Conservation (phyloP, 2,113 vertebrate species). For the Baryphthengus martii region DNA sequence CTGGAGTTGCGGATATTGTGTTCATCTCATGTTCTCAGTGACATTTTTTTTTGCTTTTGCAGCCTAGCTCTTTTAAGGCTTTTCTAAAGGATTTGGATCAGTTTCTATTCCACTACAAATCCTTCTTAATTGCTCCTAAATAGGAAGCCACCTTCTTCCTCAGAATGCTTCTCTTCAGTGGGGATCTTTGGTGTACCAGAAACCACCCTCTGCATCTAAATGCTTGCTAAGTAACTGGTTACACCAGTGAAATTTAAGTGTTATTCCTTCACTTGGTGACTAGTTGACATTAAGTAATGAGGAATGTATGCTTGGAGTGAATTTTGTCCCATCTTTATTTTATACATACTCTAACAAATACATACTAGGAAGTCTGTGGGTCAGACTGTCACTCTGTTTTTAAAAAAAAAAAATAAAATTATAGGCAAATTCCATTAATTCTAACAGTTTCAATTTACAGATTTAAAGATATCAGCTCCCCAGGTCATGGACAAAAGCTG, state of each 20-base stretch:
- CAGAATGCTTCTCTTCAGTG: neutral
- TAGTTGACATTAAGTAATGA: neutral
- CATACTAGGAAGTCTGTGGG: accelerated
- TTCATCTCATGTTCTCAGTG: neutral
- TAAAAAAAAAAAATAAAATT: neutral
- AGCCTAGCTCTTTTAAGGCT: neutral
- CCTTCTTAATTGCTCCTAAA: neutral
- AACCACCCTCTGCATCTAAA: neutral
- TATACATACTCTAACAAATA: neutral
- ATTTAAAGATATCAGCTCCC: neutral
- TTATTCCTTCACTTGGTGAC: neutral
- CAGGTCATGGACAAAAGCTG: neutral
- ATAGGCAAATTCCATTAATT: neutral
- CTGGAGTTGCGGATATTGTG: neutral
- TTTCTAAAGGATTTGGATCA: neutral
- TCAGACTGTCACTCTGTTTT: neutral
- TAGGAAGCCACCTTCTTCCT: neutral
- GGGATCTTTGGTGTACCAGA: neutral
- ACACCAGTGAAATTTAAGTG: neutral
- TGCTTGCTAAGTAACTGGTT: accelerated
- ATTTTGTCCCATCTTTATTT: neutral
- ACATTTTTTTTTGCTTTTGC: neutral
- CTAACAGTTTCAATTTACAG: neutral
- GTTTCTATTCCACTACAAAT: neutral
- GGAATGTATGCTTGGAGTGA: neutral